phyloP scores from a whole-genome alignment of 2,113 vertebrate genomes.

The Fregetta grallaria region DNA sequence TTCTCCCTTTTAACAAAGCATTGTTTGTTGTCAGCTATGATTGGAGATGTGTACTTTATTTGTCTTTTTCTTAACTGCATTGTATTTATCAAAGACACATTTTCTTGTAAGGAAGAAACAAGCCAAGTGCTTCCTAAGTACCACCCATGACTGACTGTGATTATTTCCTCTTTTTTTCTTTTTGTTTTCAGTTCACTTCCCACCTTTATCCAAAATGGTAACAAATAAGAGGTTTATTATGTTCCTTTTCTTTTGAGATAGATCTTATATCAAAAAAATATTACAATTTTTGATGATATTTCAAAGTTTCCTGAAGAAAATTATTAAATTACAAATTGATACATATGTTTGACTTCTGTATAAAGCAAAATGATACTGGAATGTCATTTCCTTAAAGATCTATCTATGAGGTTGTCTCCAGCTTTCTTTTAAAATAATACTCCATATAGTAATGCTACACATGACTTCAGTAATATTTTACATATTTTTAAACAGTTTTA shows the following conservation, averaged over 20 bases:
- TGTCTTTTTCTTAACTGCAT: background rate
- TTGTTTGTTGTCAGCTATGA: background rate
- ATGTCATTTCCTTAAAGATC: background rate
- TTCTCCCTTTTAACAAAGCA: background rate
- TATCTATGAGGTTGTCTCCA: background rate
- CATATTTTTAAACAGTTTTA: background rate
- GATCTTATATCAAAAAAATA: background rate
- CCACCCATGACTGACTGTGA: background rate
- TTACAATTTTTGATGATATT: background rate
- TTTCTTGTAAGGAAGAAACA: background rate
- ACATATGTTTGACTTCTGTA: background rate
- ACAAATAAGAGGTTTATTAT: no score
- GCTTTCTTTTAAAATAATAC: background rate
- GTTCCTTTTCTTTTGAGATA: background rate
- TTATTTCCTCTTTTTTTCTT: background rate
- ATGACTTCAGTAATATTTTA: background rate
- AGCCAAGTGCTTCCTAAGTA: background rate
- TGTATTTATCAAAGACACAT: background rate
- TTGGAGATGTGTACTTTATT: background rate
- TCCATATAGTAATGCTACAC: background rate
- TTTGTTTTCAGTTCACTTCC: background rate
- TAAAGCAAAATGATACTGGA: background rate
- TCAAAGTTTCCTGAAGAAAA: background rate
- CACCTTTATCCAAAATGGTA: no score
- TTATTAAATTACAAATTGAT: background rate